Evolutionary conservation across 1,140 invertebrate species (phyloP), one percentile per base, ranked within the genome.

Genomic region (Campoletis sonorensis): DNA sequence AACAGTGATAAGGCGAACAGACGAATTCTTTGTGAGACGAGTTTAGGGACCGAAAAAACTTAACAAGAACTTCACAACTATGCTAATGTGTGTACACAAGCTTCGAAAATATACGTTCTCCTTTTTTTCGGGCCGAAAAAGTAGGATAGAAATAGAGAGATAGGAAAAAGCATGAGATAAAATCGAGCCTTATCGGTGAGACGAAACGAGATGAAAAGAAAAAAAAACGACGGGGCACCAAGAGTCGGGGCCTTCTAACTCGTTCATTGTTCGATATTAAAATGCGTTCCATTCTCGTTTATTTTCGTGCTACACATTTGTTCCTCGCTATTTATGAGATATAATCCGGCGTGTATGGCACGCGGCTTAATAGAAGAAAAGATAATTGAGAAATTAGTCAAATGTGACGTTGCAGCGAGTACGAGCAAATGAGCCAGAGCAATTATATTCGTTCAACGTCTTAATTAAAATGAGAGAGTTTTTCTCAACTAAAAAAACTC

Each of bases 401-500:
- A 58, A 58, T 4, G 54, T 58, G 1, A n/a, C 54, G 21, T 58
- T 58, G 54, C 5, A 1, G 1, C 21, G 54, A 58, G 18, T 21
- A 23, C 54, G 54, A 21, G 16, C 1, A 16, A 54, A 5, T 54
- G 13, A 4, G 13, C 13, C 49, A 54, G 15, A n/a, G 51, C 5
- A 58, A n/a, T 58, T 58, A 11, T 21, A 58, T 58, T 58, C 7
- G 21, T n/a, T 58, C 21, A 58, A 58, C 54, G 15, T 58, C 54
- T 58, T n/a, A 58, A 21, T 58, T 58, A 21, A 21, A n/a, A n/a
- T n/a, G n/a, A n/a, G n/a, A n/a, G n/a, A 58, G 54, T 58, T 58
- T 58, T 58, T 11, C 54, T 23, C 1, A 58, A 5, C 21, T 4
- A 10, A 5, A 58, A 21, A 58, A 58, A n/a, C 54, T 4, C 5